A percentile compares a stretch with the other conserved stretches of the same genome.
These are phyloP conservation scores for Sebastiscus tertius DNA, from an alignment of 2,797 vertebrate species.

Conservation along the genomic window DNA sequence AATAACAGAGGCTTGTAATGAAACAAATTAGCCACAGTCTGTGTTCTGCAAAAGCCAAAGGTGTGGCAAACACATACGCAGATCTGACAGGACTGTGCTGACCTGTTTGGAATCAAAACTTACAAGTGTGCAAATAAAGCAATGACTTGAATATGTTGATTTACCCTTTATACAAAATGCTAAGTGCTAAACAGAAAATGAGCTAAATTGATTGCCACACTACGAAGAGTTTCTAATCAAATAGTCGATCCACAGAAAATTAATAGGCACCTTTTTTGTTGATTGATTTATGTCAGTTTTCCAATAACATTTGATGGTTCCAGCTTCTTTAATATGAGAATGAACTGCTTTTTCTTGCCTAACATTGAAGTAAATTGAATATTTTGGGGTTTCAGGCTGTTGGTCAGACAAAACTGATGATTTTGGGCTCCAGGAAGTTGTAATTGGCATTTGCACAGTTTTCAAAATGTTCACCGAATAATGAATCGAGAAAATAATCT, in stretches of 20 bases:
- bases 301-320: background rate
- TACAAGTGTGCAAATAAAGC: constrained; percentile 4
- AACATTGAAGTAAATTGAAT: background rate
- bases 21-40: constrained; percentile 23
- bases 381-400: background rate
- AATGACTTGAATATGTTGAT: constrained; percentile 1
- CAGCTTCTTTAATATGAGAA: background rate
- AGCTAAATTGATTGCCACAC: background rate
- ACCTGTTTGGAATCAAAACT: constrained; percentile 6
- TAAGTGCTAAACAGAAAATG: background rate
- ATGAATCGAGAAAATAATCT: background rate
- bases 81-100: constrained; percentile 13
- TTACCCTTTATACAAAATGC: background rate
- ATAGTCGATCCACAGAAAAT: background rate
- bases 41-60: constrained; percentile 18
- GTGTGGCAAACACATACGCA: constrained; percentile 9
- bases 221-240: background rate
- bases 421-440: background rate
- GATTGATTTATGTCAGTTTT: background rate
- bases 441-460: background rate
- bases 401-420: background rate
- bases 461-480: background rate
- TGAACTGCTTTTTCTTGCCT: background rate
- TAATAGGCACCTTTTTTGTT: background rate
- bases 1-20: constrained; percentile 32